These are phyloP conservation scores for Bibio marci DNA, from an alignment of 2,888 invertebrate species.

Conservation along the genomic window DNA sequence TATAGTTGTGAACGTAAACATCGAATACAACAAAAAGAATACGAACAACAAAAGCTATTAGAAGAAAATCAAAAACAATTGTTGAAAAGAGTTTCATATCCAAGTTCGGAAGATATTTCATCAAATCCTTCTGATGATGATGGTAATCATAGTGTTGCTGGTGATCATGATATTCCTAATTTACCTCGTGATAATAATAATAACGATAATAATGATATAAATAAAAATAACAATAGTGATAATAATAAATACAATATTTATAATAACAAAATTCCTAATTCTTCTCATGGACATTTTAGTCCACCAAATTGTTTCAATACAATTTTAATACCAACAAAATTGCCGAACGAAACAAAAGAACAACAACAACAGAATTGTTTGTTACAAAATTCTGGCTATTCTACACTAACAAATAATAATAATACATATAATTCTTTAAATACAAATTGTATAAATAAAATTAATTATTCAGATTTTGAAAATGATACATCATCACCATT, in stretches of 20 bases:
- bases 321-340: slow-evolving; percentile 26
- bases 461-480: slow-evolving; percentile 65
- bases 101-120: slow-evolving; percentile 41
- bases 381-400: slow-evolving; percentile 1
- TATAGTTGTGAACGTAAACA: slow-evolving; percentile 42
- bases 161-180: neutral
- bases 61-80: slow-evolving; percentile 38
- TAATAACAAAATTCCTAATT: neutral
- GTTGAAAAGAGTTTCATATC: slow-evolving; percentile 40
- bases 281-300: slow-evolving; percentile 5
- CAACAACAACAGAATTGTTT: slow-evolving; percentile 1
- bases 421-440: neutral
- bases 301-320: slow-evolving; percentile 20
- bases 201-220: neutral
- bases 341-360: slow-evolving; percentile 10
- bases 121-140: slow-evolving; percentile 29
- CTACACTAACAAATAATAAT: slow-evolving; percentile 5
- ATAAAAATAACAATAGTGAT: neutral
- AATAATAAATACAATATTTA: neutral
- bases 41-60: slow-evolving; percentile 35
- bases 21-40: slow-evolving; percentile 39
- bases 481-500: slow-evolving; percentile 84
- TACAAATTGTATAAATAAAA: slow-evolving; percentile 14
- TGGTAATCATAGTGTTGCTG: slow-evolving; percentile 12
- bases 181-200: neutral